Base-by-base conservation (phyloP, 2,113 vertebrate genomes). In the Muscicapa adusta region DNA sequence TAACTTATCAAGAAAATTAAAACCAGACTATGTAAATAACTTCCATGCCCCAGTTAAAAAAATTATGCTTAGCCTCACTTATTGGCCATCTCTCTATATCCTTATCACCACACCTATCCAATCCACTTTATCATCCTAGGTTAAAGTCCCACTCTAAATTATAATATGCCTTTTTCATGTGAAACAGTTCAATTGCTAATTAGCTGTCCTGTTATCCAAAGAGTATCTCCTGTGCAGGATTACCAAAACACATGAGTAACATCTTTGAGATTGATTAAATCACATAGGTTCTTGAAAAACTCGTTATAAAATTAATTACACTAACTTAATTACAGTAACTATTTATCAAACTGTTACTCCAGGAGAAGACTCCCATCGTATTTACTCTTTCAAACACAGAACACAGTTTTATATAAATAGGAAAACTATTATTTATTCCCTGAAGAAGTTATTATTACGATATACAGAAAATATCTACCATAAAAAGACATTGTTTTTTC, bases 281-380 rank as follows among this genome's bases (percentile, higher is more conserved):
- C 61, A 93, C 42, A 85, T 15, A 61, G 31, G 28, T 76, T 89
- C 76, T 93, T 84, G 45, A 80, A 93, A 93, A 95, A 23, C 66
- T 73, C 67, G 54, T 92, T 90, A 75, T 61, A 65, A 91, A 91
- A 91, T 84, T 76, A 93, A 75, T 94, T 89, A 76, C 45, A 79
- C 20, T 47, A 76, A 76, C 54, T 79, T 76, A 40, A 89, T 85
- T 92, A 91, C 54, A 85, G 45, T 26, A 88, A 73, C 71, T 34
- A n/a, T 85, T 82, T 68, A 82, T 75, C 75, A 83, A 85, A 83
- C 40, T 18, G n/a, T 62, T 89, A 58, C 62, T 82, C 19, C 24
- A 72, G 33, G 8, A 94, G 36, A 91, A 81, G 50, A 73, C 33
- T 79, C 62, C 43, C 76, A 34, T 4, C 24, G 2, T 33, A 89